Evolutionary conservation across 2,888 invertebrate species (phyloP).

Genomic region (Rhorus exstirpatorius): DNA sequence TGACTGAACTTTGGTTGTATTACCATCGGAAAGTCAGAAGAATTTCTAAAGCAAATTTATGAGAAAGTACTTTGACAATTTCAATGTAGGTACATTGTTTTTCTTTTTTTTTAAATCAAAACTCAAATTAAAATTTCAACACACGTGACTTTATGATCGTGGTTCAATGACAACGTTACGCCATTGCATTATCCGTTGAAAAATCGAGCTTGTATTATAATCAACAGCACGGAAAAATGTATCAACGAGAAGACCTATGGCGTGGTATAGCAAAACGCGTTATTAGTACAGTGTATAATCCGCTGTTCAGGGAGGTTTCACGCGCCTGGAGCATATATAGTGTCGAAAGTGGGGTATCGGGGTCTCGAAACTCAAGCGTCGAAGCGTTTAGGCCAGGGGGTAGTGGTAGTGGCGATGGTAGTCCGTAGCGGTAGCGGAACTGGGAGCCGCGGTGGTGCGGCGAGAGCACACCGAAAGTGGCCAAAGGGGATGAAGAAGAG

Average conservation of each 20-base stretch:
- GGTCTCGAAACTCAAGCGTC: slow-evolving; percentile 41
- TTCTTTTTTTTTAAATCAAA: too few species aligned
- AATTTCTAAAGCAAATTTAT: too few species aligned
- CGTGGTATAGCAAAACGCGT: slow-evolving; percentile 16
- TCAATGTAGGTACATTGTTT: too few species aligned
- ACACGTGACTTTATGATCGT: too few species aligned
- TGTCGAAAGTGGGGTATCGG: slow-evolving; percentile 47
- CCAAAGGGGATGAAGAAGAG: slow-evolving; percentile 66
- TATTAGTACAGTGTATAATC: slow-evolving; percentile 30
- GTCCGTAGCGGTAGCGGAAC: slow-evolving; percentile 1
- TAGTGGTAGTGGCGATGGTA: slow-evolving; percentile 39
- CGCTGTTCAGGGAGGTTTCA: slow-evolving; percentile 29
- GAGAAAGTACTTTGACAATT: too few species aligned
- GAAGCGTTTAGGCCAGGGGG: slow-evolving; percentile 53
- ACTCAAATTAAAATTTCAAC: too few species aligned
- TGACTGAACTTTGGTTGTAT: too few species aligned
- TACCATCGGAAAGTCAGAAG: too few species aligned
- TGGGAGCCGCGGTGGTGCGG: slow-evolving; percentile 52
- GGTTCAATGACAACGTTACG: too few species aligned
- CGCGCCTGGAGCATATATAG: slow-evolving; percentile 28
- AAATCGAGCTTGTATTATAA: neutral
- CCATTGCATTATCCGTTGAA: too few species aligned
- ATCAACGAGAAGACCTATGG: slow-evolving; percentile 21
- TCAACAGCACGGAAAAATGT: slow-evolving; percentile 20
- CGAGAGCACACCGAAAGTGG: slow-evolving; percentile 59